Evolutionary conservation across 1,140 invertebrate genomes (phyloP).

Genomic region (Diploscapter pachys): DNA sequence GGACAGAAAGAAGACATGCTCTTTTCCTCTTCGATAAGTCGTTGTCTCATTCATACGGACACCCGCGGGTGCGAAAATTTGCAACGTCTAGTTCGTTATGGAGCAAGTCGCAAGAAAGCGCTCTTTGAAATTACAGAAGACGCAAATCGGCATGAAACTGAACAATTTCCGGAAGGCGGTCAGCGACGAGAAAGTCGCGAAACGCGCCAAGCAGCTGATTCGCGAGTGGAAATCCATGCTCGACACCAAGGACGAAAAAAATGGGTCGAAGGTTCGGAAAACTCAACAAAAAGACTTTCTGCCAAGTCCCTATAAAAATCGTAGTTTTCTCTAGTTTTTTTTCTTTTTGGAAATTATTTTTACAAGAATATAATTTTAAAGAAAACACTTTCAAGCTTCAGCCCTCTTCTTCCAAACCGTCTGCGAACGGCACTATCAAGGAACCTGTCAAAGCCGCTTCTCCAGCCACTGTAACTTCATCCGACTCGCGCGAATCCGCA

Average conservation of each 20-base stretch:
- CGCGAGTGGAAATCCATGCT: slow-evolving; percentile 97
- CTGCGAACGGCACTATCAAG: too few relatives aligned
- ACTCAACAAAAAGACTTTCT: neutral
- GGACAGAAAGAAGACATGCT: too few relatives aligned
- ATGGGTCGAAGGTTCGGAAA: neutral
- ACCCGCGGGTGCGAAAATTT: too few relatives aligned
- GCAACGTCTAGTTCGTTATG: neutral
- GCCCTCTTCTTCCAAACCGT: too few relatives aligned
- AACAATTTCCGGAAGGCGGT: slow-evolving; percentile 93
- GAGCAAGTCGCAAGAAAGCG: slow-evolving; percentile 6
- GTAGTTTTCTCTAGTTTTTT: neutral
- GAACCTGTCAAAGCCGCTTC: too few relatives aligned
- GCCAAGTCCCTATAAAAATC: neutral
- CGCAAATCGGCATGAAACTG: slow-evolving; percentile 95
- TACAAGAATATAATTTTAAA: too few relatives aligned
- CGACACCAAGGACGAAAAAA: slow-evolving; percentile 1
- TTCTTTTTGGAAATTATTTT: neutral
- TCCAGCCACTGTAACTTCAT: too few relatives aligned
- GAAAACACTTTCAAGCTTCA: too few relatives aligned
- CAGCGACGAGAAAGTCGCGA: slow-evolving; percentile 88
- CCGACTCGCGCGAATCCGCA: too few relatives aligned
- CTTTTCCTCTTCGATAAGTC: slow-evolving; percentile 63
- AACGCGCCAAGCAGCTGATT: slow-evolving; percentile 86
- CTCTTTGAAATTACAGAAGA: slow-evolving; percentile 68
- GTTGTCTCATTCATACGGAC: slow-evolving; percentile 63